These are phyloP conservation scores for Clanis bilineata DNA, from an alignment of 2,888 invertebrate species.

Conservation along the genomic window DNA sequence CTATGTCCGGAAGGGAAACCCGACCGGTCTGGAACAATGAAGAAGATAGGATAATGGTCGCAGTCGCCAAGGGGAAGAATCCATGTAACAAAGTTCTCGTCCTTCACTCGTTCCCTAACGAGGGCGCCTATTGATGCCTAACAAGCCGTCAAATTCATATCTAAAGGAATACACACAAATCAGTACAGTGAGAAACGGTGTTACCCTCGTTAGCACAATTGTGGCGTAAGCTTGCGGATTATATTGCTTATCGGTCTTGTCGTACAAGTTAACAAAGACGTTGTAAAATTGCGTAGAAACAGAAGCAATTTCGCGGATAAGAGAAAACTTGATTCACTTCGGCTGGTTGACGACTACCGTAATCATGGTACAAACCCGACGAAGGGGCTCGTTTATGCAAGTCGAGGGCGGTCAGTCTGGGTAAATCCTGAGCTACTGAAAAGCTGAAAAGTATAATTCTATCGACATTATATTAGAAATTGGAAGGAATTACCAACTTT, in stretches of 20 bases:
- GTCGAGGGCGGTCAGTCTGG: too few relatives aligned
- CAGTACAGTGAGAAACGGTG: slow-evolving; percentile 50
- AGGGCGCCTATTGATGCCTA: slow-evolving; percentile 48
- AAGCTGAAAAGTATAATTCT: too few relatives aligned
- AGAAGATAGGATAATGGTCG: slow-evolving; percentile 50
- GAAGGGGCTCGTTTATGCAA: too few relatives aligned
- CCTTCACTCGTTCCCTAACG: slow-evolving; percentile 53
- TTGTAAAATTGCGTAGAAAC: neutral
- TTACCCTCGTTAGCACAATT: slow-evolving; percentile 63
- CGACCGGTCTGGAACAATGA: slow-evolving; percentile 59
- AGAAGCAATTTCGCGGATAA: too few relatives aligned
- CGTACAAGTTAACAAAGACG: neutral
- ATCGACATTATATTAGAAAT: too few relatives aligned
- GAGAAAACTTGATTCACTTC: too few relatives aligned
- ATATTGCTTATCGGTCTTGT: neutral
- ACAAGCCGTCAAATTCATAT: slow-evolving; percentile 55
- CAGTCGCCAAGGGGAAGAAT: slow-evolving; percentile 61
- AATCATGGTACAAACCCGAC: too few relatives aligned
- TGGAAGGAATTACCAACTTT: too few relatives aligned
- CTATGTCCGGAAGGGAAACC: slow-evolving; percentile 54
- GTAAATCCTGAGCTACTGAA: too few relatives aligned
- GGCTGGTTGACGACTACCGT: too few relatives aligned
- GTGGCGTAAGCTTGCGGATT: slow-evolving; percentile 40
- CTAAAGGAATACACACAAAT: slow-evolving; percentile 51
- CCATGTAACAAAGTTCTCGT: slow-evolving; percentile 30